Evolutionary conservation across 2,888 invertebrate genomes (phyloP).

Genomic region (Drosophila kokeensis): DNA sequence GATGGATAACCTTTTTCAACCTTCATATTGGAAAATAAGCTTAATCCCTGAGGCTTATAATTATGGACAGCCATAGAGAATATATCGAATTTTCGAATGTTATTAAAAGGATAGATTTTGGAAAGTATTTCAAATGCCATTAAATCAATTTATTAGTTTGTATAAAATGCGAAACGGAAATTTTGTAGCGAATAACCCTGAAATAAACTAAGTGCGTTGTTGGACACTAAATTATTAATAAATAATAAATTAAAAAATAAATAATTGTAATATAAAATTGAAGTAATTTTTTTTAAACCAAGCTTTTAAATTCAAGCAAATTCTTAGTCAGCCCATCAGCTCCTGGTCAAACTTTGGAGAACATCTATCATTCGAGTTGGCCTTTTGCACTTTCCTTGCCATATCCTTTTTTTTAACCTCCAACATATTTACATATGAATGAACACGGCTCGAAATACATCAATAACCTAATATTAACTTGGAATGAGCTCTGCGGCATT

Average conservation of each 20-base stretch:
- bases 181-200: neutral
- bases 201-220: neutral
- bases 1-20: neutral
- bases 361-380: conserved; percentile 2
- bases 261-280: neutral
- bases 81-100: neutral
- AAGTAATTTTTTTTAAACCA: too few relatives aligned
- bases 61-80: neutral
- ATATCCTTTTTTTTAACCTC: neutral
- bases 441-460: conserved; percentile 21
- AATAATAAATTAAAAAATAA: neutral
- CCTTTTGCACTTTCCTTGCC: neutral
- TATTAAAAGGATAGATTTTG: neutral
- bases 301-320: neutral
- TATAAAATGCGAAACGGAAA: neutral
- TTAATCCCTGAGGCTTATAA: neutral
- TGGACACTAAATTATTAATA: neutral
- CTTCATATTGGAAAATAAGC: neutral
- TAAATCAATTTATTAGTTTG: neutral
- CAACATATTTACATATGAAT: conserved; percentile 31
- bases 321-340: neutral
- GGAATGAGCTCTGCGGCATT: conserved; percentile 9
- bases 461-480: conserved; percentile 27
- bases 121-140: neutral
- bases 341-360: neutral